Conservation (phyloP, 2,888 invertebrate genomes). For the Andrena marginata region DNA sequence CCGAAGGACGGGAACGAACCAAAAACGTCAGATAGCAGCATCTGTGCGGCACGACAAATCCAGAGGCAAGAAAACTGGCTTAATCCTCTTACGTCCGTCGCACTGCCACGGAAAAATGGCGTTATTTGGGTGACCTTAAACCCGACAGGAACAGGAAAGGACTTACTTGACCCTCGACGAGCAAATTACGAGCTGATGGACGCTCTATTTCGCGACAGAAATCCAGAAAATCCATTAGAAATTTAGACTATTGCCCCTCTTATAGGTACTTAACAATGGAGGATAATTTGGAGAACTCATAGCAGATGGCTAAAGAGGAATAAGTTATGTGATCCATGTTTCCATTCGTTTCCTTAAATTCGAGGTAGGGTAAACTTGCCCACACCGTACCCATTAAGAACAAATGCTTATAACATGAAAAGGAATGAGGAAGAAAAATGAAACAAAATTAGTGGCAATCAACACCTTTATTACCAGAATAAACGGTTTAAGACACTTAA, state of each 20-base stretch:
- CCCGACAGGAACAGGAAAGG: conserved; percentile 59
- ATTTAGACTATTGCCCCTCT: too few species aligned
- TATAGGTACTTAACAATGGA: not conserved
- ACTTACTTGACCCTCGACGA: conserved; percentile 7
- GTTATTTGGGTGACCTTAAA: conserved; percentile 67
- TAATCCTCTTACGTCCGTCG: conserved; percentile 70
- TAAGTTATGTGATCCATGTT: too few species aligned
- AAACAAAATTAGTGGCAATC: too few species aligned
- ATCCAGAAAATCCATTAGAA: not conserved
- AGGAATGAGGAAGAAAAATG: too few species aligned
- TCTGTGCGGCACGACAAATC: conserved; percentile 61
- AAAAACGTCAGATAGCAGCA: conserved; percentile 54
- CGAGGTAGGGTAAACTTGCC: too few species aligned
- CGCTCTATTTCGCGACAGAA: not conserved
- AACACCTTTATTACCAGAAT: too few species aligned
- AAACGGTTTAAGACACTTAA: too few species aligned
- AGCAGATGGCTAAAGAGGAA: too few species aligned
- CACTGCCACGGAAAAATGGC: conserved; percentile 60
- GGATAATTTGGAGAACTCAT: not conserved
- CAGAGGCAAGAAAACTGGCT: conserved; percentile 64
- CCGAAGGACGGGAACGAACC: conserved; percentile 19
- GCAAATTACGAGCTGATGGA: not conserved
- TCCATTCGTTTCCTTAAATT: too few species aligned
- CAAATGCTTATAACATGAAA: too few species aligned
- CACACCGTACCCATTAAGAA: too few species aligned